Conservation (phyloP, 2,797 vertebrate species). For the Typhlichthys subterraneus region DNA sequence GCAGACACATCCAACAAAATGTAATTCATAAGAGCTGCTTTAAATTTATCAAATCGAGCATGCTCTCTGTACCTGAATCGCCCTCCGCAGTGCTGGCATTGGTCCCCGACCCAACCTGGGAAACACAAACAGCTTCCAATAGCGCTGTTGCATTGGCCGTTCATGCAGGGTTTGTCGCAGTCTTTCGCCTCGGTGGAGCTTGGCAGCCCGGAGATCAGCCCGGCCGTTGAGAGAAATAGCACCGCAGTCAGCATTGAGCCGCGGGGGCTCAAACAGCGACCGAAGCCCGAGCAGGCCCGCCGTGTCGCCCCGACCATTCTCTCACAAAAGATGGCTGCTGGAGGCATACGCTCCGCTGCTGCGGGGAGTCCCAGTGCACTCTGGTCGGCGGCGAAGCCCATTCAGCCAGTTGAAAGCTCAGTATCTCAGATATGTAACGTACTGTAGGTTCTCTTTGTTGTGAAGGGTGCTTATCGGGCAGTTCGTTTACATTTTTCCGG, state of each 20-base stretch:
- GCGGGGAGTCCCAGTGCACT: not conserved
- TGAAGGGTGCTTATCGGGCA: constrained; percentile 22
- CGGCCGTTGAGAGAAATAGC: constrained; percentile 63
- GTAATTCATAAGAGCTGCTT: constrained; percentile 4
- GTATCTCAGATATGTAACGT: not conserved
- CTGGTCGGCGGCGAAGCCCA: not conserved
- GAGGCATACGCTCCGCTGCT: constrained; percentile 41
- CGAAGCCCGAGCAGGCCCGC: constrained; percentile 62
- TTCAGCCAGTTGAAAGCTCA: not conserved
- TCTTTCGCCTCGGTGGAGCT: constrained; percentile 81
- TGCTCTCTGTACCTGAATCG: constrained; percentile 84
- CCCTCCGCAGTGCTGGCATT: constrained; percentile 98
- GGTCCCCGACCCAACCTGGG: constrained; percentile 93
- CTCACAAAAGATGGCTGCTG: constrained; percentile 72
- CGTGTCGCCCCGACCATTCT: constrained; percentile 75
- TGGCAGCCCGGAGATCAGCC: constrained; percentile 65
- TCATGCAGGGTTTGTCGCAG: constrained; percentile 91
- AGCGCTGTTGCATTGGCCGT: constrained; percentile 86
- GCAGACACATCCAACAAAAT: not conserved
- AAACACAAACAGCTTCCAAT: constrained; percentile 87
- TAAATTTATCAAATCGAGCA: not conserved
- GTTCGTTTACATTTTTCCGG: constrained; percentile 71
- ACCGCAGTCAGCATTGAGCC: constrained; percentile 56
- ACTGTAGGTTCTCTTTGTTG: constrained; percentile 14
- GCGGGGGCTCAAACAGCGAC: constrained; percentile 51